Conservation (phyloP, 2,797 vertebrate genomes). For the Chaetodon trifasciatus region DNA sequence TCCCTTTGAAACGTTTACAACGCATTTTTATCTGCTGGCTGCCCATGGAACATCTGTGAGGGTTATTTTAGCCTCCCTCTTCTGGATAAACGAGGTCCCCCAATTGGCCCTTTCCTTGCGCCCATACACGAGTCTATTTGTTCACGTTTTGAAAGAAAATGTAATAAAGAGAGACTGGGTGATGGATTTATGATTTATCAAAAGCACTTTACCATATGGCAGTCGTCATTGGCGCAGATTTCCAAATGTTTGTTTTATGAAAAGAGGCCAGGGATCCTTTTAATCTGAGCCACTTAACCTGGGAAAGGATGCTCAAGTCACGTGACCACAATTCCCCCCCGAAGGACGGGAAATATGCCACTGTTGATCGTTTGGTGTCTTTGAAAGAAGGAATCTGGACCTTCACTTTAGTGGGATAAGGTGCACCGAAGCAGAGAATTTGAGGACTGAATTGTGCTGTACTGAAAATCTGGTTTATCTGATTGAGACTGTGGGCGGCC, state of each 20-base stretch:
- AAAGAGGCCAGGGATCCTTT: constrained; percentile 79
- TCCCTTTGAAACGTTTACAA: constrained; percentile 92
- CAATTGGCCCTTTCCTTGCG: constrained; percentile 83
- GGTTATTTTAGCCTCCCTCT: constrained; percentile 83
- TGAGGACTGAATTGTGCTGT: background rate
- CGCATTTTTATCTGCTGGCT: constrained; percentile 88
- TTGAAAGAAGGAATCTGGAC: background rate
- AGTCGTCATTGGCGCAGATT: constrained; percentile 85
- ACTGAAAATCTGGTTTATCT: background rate
- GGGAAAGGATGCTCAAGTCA: constrained; percentile 83
- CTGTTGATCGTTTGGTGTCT: constrained; percentile 27
- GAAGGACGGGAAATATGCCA: constrained; percentile 18
- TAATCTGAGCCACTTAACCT: constrained; percentile 75
- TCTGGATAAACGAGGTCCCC: constrained; percentile 84
- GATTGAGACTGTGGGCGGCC: background rate
- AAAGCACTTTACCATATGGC: constrained; percentile 94
- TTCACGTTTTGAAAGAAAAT: constrained; percentile 89
- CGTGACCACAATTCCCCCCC: constrained; percentile 69
- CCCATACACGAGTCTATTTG: constrained; percentile 88
- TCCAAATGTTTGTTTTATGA: constrained; percentile 90
- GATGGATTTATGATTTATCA: constrained; percentile 93
- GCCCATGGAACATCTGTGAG: constrained; percentile 91
- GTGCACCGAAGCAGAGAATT: background rate
- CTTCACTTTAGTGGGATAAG: background rate
- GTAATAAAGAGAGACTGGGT: constrained; percentile 87